Evolutionary conservation across 1,140 invertebrate species (phyloP).

Genomic region (Drosophila kikkawai): DNA sequence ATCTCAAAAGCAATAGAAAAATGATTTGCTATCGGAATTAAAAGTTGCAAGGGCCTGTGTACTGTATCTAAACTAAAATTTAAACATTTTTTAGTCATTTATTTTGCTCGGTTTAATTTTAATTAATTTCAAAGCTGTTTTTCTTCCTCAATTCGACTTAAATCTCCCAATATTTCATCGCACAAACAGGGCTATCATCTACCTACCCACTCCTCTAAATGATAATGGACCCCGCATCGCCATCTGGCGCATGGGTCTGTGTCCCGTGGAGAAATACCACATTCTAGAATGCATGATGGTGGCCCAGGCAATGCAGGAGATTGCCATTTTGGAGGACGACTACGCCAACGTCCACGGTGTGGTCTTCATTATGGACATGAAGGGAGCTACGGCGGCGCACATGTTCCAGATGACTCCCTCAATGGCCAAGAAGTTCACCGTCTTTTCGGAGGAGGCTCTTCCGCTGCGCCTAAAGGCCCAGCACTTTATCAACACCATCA

Average conservation of each 20-base stretch:
- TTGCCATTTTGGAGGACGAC: slow-evolving; percentile 85
- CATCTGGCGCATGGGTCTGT: slow-evolving; percentile 54
- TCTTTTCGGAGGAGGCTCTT: slow-evolving; percentile 86
- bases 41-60: no score
- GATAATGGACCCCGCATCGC: slow-evolving; percentile 63
- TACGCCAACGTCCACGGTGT: slow-evolving; percentile 85
- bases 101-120: no score
- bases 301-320: slow-evolving; percentile 59
- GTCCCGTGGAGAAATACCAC: slow-evolving; percentile 61
- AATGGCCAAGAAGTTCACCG: slow-evolving; percentile 85
- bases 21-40: not conserved
- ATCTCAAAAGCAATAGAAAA: slow-evolving; percentile 2
- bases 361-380: slow-evolving; percentile 85
- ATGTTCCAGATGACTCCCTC: slow-evolving; percentile 85
- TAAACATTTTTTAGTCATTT: not conserved
- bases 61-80: not conserved
- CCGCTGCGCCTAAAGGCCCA: slow-evolving; percentile 86
- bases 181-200: slow-evolving; percentile 51
- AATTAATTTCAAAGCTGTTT: no score
- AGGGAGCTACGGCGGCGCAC: slow-evolving; percentile 83
- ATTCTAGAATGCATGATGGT: slow-evolving; percentile 63
- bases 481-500: slow-evolving; percentile 86
- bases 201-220: slow-evolving; percentile 78
- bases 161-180: not conserved
- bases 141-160: no score